These are phyloP conservation scores for Anthrax anthrax DNA, from an alignment of 2,888 invertebrate species.

Conservation along the genomic window DNA sequence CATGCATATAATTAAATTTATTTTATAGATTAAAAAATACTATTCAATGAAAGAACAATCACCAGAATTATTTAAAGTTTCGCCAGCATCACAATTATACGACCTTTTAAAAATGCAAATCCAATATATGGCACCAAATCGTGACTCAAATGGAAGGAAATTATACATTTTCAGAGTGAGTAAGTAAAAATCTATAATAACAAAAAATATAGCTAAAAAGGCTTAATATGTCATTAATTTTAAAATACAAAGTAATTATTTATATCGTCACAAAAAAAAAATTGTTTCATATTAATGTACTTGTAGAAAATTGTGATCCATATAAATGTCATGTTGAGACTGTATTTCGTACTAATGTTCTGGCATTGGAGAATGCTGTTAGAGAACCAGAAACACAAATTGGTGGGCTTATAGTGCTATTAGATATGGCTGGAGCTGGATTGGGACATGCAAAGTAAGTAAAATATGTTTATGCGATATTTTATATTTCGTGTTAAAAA, in stretches of 20 bases:
- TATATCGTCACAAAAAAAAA: too few species aligned
- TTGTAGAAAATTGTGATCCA: slow-evolving; percentile 35
- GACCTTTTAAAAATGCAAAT: slow-evolving; percentile 33
- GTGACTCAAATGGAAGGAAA: slow-evolving; percentile 33
- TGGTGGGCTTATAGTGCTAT: slow-evolving; percentile 29
- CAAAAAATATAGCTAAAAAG: too few species aligned
- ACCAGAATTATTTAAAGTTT: slow-evolving; percentile 33
- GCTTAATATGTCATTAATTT: background rate
- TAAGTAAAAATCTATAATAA: slow-evolving; percentile 18
- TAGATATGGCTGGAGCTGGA: slow-evolving; percentile 35
- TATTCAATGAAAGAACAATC: slow-evolving; percentile 35
- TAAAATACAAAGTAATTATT: background rate
- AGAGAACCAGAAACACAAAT: slow-evolving; percentile 42
- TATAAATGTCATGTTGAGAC: slow-evolving; percentile 36
- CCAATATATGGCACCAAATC: slow-evolving; percentile 30
- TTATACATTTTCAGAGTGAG: slow-evolving; percentile 35
- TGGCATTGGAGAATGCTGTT: slow-evolving; percentile 39
- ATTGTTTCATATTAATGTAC: background rate
- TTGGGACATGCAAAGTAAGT: slow-evolving; percentile 35
- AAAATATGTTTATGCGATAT: background rate
- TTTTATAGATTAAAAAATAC: slow-evolving; percentile 30
- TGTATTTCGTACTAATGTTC: slow-evolving; percentile 38
- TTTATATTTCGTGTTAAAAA: background rate
- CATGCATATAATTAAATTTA: too few species aligned
- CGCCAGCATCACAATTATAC: slow-evolving; percentile 27